Evolutionary conservation across 2,888 invertebrate species (phyloP).

Genomic region (Chrysodeixis includens): DNA sequence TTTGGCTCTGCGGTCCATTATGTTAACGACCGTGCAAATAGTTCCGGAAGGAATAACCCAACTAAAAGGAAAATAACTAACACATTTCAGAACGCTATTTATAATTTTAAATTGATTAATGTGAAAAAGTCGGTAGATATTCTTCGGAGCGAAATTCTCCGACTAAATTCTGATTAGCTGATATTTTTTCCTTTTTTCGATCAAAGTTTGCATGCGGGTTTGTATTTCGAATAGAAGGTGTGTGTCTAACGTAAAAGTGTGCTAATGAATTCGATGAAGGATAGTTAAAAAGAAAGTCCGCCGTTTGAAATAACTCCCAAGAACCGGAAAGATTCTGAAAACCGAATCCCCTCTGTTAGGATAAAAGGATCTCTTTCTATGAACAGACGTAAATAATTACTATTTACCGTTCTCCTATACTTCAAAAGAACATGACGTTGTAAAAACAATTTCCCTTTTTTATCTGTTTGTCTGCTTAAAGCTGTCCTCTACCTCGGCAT

Average conservation of each 20-base stretch:
- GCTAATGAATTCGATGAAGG: not conserved
- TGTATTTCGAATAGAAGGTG: not conserved
- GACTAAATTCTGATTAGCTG: not conserved
- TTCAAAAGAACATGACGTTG: constrained; percentile 50
- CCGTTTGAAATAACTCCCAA: constrained; percentile 24
- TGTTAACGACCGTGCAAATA: constrained; percentile 80
- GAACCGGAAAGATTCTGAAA: constrained; percentile 37
- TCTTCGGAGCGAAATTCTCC: not conserved
- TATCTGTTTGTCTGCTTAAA: constrained; percentile 32
- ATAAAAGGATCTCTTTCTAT: constrained; percentile 48
- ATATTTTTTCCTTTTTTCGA: not conserved
- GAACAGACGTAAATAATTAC: constrained; percentile 44
- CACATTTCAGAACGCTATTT: constrained; percentile 57
- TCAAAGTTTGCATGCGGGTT: constrained; percentile 1
- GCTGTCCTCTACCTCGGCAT: constrained; percentile 26
- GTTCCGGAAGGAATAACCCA: constrained; percentile 77
- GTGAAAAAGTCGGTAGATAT: constrained; percentile 15
- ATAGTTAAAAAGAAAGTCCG: constrained; percentile 18
- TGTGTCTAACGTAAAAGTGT: not conserved
- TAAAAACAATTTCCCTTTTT: constrained; percentile 43
- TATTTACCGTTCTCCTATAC: constrained; percentile 36
- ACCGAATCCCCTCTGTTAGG: constrained; percentile 26
- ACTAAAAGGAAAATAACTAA: constrained; percentile 66
- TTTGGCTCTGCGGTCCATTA: constrained; percentile 78
- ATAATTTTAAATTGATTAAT: constrained; percentile 20